Evolutionary conservation across 1,140 invertebrate species (phyloP), one percentile per base, ranked within the genome.

Genomic region (Antheraea mylitta): DNA sequence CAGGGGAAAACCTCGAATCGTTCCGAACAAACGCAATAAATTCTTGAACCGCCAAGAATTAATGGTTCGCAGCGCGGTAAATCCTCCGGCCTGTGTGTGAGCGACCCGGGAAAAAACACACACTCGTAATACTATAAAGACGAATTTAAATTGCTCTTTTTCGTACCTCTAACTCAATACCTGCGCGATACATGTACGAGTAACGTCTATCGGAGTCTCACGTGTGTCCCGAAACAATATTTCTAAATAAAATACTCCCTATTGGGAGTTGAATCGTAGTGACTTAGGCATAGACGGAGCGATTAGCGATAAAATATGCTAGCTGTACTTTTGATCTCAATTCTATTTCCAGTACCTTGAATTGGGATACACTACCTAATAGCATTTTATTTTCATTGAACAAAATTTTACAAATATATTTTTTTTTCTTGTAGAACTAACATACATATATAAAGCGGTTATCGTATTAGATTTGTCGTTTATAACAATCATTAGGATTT

Each of bases 241-340:
- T 87, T 87, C 80, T 85, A 86, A 86, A 86, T 89, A 89, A 88
- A 89, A 89, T 77, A 85, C 81, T 74, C 72, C 67, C 74, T 73
- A 69, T 64, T 72, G 81, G 75, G 79, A 82, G 71, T 78, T 66
- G 42, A n/a, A n/a, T 42, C 16, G 59, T 58, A 18, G 30, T 71
- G 75, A 69, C 18, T 22, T 72, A 77, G 69, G 75, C 48, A 69
- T 37, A 70, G 78, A 73, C 66, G 75, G 38, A 61, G 60, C 60
- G 60, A 11, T 61, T 61, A 61, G 19, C 18, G 60, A 10, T 61
- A 61, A 61, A 22, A 7, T n/a, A 37, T 42, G 38, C 38, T 42
- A 42, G 7, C 4, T 30, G 4, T 30, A 30, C 22, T 30, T 1
- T 4, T 30, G 22, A 30, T 30, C 22, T 30, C 22, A 4, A 30